These are phyloP conservation scores for Sus cebifrons DNA, from an alignment of 2,797 vertebrate species.

Conservation along the genomic window DNA sequence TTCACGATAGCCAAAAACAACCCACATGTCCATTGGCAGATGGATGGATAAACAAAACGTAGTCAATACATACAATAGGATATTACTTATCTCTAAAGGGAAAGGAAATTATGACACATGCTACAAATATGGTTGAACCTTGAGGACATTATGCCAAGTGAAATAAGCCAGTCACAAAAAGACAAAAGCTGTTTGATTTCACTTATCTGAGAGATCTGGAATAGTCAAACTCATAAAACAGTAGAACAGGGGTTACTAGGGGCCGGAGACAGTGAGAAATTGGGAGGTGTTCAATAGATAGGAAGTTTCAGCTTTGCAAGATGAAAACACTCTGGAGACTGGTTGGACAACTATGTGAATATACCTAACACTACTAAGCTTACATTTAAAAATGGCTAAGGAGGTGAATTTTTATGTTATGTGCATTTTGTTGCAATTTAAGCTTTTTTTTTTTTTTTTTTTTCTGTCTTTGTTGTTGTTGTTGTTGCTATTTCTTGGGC, in stretches of 20 bases:
- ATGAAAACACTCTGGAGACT: background rate
- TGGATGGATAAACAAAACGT: background rate
- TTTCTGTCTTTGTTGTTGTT: too few species aligned
- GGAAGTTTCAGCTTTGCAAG: conserved; percentile 4
- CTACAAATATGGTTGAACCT: background rate
- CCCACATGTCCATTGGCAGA: background rate
- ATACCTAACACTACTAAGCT: background rate
- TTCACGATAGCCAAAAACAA: background rate
- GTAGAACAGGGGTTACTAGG: background rate
- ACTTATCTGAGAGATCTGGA: background rate
- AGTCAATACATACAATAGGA: background rate
- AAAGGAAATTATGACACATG: background rate
- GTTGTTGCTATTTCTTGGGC: too few species aligned
- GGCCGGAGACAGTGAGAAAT: background rate
- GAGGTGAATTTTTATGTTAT: background rate
- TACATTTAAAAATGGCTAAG: background rate
- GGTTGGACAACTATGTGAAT: background rate
- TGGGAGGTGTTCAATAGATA: background rate
- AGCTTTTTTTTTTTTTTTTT: background rate
- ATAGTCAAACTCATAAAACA: background rate
- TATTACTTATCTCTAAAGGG: conserved; percentile 9
- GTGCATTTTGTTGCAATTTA: background rate
- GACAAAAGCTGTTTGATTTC: background rate
- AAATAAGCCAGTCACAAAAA: background rate
- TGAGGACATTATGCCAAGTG: background rate